Evolutionary conservation across 2,888 invertebrate genomes (phyloP).

Genomic region (Lasioglossum morio): DNA sequence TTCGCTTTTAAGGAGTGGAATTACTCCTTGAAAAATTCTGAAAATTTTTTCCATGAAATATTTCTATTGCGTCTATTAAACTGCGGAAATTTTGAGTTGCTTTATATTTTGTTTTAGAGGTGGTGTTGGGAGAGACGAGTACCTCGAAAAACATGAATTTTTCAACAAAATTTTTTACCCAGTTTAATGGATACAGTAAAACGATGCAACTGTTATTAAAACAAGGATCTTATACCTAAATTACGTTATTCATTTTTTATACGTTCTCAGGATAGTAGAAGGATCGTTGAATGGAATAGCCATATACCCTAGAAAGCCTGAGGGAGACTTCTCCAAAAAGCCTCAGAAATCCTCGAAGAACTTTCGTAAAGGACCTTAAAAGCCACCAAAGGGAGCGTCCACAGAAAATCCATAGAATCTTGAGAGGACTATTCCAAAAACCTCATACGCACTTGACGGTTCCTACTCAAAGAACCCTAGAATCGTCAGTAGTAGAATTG

Average conservation of each 20-base stretch:
- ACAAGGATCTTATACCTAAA: background rate
- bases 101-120: background rate
- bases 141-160: background rate
- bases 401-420: background rate
- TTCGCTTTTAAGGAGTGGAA: background rate
- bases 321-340: background rate
- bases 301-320: background rate
- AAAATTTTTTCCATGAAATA: background rate
- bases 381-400: background rate
- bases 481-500: background rate
- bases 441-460: background rate
- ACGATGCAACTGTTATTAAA: too few relatives aligned
- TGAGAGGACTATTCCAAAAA: background rate
- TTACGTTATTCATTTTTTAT: background rate
- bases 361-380: background rate
- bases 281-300: background rate
- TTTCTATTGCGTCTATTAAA: background rate
- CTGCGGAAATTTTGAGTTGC: background rate
- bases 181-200: background rate
- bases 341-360: background rate
- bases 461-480: background rate
- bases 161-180: background rate
- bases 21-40: background rate
- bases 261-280: background rate
- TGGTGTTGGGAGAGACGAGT: background rate